Percentiles rank a stretch among this genome's conserved stretches.
These are phyloP conservation scores for Scotopteryx bipunctaria DNA, from an alignment of 2,888 invertebrate genomes.

Conservation along the genomic window DNA sequence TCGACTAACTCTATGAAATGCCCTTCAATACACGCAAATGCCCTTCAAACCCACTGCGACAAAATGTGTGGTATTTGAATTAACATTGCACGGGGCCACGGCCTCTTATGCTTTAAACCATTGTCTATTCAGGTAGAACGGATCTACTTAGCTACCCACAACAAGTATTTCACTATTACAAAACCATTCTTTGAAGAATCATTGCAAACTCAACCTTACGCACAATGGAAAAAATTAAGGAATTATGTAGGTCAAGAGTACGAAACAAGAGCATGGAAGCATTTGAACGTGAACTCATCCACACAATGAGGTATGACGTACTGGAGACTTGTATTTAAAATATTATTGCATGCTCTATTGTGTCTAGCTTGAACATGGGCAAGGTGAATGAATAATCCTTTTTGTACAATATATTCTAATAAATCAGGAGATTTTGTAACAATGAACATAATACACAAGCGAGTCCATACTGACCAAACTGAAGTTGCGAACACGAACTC, in stretches of 20 bases:
- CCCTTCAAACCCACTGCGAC: constrained; percentile 15
- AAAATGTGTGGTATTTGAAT: constrained; percentile 15
- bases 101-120: constrained; percentile 20
- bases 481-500: too few species aligned
- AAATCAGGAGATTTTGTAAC: constrained; percentile 4
- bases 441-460: constrained; percentile 4
- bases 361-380: constrained; percentile 27
- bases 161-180: constrained; percentile 7
- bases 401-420: constrained; percentile 8
- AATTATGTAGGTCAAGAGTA: constrained; percentile 17
- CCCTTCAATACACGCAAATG: constrained; percentile 9
- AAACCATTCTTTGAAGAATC: constrained; percentile 12
- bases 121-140: constrained; percentile 27
- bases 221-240: constrained; percentile 14
- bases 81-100: constrained; percentile 18
- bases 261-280: too few species aligned
- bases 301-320: constrained; percentile 23
- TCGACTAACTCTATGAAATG: constrained; percentile 20
- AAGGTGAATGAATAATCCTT: constrained; percentile 18
- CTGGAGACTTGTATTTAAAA: constrained; percentile 12
- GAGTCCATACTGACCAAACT: background rate
- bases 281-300: constrained; percentile 5
- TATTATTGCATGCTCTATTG: constrained; percentile 29
- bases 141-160: constrained; percentile 12
- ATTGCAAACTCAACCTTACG: constrained; percentile 2